A percentile compares a stretch with the other conserved stretches of the same genome.
These are phyloP conservation scores for Sturnus vulgaris DNA, from an alignment of 2,113 vertebrate species.

Conservation along the genomic window DNA sequence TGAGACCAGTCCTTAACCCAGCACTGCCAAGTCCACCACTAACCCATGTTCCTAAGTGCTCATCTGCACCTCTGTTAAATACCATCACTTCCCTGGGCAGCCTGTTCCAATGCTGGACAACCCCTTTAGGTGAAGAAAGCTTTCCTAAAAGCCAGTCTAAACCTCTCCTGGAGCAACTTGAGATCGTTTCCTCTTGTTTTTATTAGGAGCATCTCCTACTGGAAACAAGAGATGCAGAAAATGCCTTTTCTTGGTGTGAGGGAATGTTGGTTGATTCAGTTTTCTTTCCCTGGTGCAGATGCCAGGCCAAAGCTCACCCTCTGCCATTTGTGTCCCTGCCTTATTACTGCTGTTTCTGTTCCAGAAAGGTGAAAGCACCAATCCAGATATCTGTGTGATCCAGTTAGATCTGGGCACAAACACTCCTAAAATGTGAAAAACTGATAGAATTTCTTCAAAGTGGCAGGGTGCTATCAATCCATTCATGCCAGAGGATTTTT, in stretches of 20 bases:
- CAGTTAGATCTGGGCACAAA: neutral
- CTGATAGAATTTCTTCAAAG: neutral
- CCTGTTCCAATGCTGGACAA: neutral
- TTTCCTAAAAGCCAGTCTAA: neutral
- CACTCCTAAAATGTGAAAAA: neutral
- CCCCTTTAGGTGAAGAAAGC: neutral
- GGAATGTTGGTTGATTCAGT: neutral
- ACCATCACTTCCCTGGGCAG: neutral
- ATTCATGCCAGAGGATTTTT: neutral
- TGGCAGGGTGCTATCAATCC: neutral
- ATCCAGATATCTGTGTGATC: neutral
- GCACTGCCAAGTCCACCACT: neutral
- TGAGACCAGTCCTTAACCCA: fast-evolving
- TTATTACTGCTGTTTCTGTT: neutral
- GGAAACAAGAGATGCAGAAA: neutral
- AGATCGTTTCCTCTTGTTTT: neutral
- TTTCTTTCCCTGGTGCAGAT: neutral
- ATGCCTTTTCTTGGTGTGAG: neutral
- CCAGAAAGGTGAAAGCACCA: neutral
- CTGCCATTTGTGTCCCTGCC: neutral
- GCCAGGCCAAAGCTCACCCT: neutral
- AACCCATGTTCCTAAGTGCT: neutral
- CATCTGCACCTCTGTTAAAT: neutral
- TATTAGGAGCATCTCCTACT: neutral
- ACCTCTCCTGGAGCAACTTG: neutral